Conservation (phyloP, 2,888 invertebrate genomes). For the Mesopsocus fuscifrons region DNA sequence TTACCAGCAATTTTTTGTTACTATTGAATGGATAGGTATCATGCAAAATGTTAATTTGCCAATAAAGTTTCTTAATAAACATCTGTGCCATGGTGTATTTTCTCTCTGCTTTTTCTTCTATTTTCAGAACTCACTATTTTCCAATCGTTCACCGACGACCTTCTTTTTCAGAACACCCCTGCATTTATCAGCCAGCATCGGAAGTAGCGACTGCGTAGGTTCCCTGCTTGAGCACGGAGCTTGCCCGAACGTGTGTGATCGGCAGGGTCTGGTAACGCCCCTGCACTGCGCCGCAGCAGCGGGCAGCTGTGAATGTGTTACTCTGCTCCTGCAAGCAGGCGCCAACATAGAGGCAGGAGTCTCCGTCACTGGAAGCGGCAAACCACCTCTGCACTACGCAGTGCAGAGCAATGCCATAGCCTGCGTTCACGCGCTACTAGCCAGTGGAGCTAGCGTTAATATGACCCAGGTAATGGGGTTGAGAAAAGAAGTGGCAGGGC, state of each 20-base stretch:
- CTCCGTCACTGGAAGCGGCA: slow-evolving; percentile 20
- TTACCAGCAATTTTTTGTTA: no score
- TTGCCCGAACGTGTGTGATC: slow-evolving; percentile 53
- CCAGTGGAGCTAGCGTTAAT: slow-evolving; percentile 63
- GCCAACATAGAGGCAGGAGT: slow-evolving; percentile 25
- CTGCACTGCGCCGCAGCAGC: slow-evolving; percentile 58
- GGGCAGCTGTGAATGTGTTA: slow-evolving; percentile 37
- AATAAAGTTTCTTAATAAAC: no score
- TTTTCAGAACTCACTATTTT: no score
- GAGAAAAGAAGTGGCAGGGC: slow-evolving; percentile 2
- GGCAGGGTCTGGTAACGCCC: slow-evolving; percentile 45
- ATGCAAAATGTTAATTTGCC: no score
- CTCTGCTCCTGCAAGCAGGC: slow-evolving; percentile 45
- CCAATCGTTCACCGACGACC: not conserved
- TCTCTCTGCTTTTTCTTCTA: no score
- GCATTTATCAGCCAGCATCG: slow-evolving; percentile 61
- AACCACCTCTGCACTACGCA: slow-evolving; percentile 65
- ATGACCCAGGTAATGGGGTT: slow-evolving; percentile 49
- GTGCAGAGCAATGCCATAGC: slow-evolving; percentile 55
- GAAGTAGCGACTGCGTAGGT: slow-evolving; percentile 48
- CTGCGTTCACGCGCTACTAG: slow-evolving; percentile 51
- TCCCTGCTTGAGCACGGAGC: slow-evolving; percentile 48
- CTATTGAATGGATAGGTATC: no score
- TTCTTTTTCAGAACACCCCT: slow-evolving; percentile 35
- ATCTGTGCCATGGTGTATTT: no score